Evolutionary conservation across 2,888 invertebrate genomes (phyloP), one percentile per base, ranked within the genome.

Genomic region (Orthonevra nobilis): DNA sequence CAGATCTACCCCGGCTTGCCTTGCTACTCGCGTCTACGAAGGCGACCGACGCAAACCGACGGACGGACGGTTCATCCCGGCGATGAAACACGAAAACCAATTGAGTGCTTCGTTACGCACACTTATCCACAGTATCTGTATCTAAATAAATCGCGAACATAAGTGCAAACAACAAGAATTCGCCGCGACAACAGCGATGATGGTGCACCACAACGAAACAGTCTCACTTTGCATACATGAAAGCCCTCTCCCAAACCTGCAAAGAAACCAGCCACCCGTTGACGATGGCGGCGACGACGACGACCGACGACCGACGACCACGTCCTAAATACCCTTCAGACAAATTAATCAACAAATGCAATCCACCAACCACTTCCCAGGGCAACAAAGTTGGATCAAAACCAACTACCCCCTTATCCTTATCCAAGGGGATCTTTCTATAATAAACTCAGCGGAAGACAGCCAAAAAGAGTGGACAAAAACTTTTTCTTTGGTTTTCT

Each of bases 301-400:
- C 19, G 46, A 38, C 17, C n/a, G 38, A 20, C 61, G n/a, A 61
- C 60, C 60, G 68, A 77, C 70, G 60, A 79, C 79, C 79, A 79
- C 79, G 79, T 79, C 66, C 79, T 79, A 79, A 79, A 79, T 79
- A 79, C 79, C 72, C 79, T 72, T 79, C 79, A 79, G 79, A 79
- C 79, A 79, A 79, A 79, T 79, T 79, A 79, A 79, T 79, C 79
- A 79, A 79, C 79, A 73, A 79, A 73, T 72, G 72, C 66, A 72
- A 79, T 66, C 60, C 79, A 40, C 72, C 79, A 79, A 61, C 60
- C 61, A n/a, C n/a, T n/a, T n/a, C n/a, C n/a, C n/a, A 66, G 54
- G 28, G 63, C 23, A 52, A 79, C 58, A 44, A 52, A 44, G 56
- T 46, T 60, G 66, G 56, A 66, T 73, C 66, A 73, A 72, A 66